phyloP scores from a whole-genome alignment of 2,113 vertebrate species.

The Plestiodon gilberti region DNA sequence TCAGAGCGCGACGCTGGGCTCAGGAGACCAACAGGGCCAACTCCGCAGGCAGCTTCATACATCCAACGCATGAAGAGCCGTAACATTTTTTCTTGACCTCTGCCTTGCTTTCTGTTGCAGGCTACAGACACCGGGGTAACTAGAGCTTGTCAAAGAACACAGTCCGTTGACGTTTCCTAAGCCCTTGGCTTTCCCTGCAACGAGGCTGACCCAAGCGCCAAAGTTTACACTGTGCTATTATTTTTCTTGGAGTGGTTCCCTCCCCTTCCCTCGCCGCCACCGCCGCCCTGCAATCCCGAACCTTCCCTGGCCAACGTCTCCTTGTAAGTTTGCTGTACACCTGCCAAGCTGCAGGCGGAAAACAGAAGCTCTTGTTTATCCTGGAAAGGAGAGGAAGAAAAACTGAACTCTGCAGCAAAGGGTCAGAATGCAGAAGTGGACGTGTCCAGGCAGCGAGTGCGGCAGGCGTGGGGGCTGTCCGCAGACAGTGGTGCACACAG shows the following conservation, averaged over 20 bases:
- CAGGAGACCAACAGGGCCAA: too few relatives aligned
- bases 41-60: too few relatives aligned
- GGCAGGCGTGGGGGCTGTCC: neutral
- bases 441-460: neutral
- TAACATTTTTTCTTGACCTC: constrained; percentile 4
- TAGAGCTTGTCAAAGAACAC: neutral
- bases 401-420: neutral
- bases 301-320: constrained; percentile 32
- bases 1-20: too few relatives aligned
- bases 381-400: neutral
- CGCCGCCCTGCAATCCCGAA: neutral
- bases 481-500: too few relatives aligned
- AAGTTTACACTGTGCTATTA: constrained; percentile 17
- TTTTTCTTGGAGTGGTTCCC: constrained; percentile 49
- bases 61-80: too few relatives aligned
- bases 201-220: constrained; percentile 46
- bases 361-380: constrained; percentile 11
- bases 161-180: neutral
- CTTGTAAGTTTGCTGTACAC: constrained; percentile 24
- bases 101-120: neutral
- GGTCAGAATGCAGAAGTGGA: neutral
- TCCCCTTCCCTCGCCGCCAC: neutral
- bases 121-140: neutral
- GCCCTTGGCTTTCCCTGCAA: constrained; percentile 38
- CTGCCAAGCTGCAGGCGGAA: constrained; percentile 9